Percentiles rank a stretch among this genome's conserved stretches.
phyloP scores from a whole-genome alignment of 1,140 invertebrate genomes.

The Lepidurus couesii region DNA sequence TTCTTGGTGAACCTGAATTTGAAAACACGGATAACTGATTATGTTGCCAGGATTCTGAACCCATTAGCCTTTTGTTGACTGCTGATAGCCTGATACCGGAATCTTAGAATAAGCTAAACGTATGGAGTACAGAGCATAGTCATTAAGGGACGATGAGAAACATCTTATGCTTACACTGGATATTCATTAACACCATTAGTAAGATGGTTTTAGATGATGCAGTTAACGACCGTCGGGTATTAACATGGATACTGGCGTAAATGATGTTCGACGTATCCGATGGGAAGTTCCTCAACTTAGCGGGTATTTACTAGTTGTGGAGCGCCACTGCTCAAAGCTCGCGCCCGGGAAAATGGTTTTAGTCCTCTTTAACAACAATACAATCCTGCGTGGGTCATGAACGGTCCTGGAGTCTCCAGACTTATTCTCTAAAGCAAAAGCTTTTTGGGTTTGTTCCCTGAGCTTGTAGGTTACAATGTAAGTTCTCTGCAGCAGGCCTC shows the following conservation, averaged over 20 bases:
- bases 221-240: not conserved
- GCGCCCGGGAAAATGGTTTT: not conserved
- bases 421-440: not conserved
- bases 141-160: not conserved
- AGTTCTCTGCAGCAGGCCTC: not conserved
- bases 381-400: not conserved
- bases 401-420: not conserved
- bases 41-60: not conserved
- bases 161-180: not conserved
- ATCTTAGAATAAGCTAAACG: not conserved
- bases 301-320: not conserved
- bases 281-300: not conserved
- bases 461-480: conserved; percentile 18
- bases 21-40: not conserved
- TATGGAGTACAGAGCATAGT: not conserved
- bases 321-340: not conserved
- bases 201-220: not conserved
- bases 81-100: not conserved
- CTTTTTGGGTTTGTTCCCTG: not conserved
- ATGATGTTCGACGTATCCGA: not conserved
- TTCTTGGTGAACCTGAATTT: no score
- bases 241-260: not conserved
- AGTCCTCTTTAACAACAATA: not conserved
- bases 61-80: not conserved
- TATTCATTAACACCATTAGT: conserved; percentile 17